A percentile compares a stretch with the other conserved stretches of the same genome.
phyloP scores from a whole-genome alignment of 1,140 invertebrate genomes.

The Habropoda laboriosa region DNA sequence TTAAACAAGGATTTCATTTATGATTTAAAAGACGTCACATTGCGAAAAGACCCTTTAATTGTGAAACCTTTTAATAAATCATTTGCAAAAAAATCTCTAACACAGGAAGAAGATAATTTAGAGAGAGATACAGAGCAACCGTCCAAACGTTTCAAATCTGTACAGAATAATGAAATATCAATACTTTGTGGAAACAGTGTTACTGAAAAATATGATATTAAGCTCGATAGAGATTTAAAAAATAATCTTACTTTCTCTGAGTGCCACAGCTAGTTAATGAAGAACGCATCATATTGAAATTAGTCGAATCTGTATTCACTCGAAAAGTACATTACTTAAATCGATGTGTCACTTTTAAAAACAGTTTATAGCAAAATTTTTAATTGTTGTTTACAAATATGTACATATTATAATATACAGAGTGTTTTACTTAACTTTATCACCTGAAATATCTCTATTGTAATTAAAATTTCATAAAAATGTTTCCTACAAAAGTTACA shows the following conservation, averaged over 20 bases:
- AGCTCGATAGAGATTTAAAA: neutral
- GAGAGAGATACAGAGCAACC: constrained; percentile 6
- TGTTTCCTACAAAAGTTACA: too few species aligned
- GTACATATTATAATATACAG: constrained; percentile 3
- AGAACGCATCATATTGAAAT: neutral
- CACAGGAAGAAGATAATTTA: constrained; percentile 17
- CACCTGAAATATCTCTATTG: too few species aligned
- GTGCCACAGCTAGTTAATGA: constrained; percentile 20
- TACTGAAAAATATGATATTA: neutral
- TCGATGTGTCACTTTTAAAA: neutral
- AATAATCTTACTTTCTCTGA: constrained; percentile 1
- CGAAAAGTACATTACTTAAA: neutral
- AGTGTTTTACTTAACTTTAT: too few species aligned
- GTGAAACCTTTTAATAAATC: constrained; percentile 18
- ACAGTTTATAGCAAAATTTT: neutral
- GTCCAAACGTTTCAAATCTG: constrained; percentile 33
- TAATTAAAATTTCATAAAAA: too few species aligned
- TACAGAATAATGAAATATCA: neutral
- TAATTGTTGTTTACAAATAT: neutral
- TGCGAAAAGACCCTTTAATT: constrained; percentile 28
- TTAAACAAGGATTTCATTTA: constrained; percentile 87
- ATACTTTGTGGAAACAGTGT: neutral
- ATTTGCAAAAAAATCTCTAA: neutral
- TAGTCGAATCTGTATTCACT: neutral
- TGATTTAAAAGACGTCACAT: constrained; percentile 78